phyloP scores from a whole-genome alignment of 2,888 invertebrate species.

The Clanis bilineata region DNA sequence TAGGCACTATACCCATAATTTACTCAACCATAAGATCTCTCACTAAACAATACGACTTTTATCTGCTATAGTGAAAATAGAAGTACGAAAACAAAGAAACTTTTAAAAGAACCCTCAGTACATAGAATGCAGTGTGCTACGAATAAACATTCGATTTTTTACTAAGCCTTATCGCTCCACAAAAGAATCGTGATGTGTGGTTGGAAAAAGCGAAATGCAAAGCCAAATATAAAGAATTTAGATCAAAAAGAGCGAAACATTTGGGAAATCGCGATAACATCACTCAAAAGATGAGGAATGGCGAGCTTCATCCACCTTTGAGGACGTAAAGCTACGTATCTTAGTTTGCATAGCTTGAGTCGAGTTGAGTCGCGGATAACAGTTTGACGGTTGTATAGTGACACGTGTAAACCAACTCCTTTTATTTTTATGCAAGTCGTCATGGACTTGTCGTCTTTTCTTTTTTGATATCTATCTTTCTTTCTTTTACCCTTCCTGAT shows the following conservation, averaged over 20 bases:
- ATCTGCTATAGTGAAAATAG: constrained; percentile 1
- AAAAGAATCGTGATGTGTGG: constrained; percentile 71
- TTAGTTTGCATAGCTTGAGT: constrained; percentile 1
- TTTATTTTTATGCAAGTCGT: neutral
- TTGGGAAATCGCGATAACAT: constrained; percentile 74
- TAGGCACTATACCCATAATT: too few species aligned
- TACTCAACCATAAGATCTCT: neutral
- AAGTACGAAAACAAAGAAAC: constrained; percentile 12
- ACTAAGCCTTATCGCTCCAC: constrained; percentile 58
- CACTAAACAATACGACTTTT: neutral
- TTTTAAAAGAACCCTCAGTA: constrained; percentile 30
- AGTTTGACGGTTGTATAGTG: neutral
- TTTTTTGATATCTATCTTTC: too few species aligned
- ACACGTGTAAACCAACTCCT: neutral
- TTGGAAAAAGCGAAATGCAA: constrained; percentile 63
- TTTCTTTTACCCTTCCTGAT: too few species aligned
- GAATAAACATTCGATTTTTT: constrained; percentile 60
- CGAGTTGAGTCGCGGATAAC: neutral
- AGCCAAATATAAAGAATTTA: constrained; percentile 71
- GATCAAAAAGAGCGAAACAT: constrained; percentile 76
- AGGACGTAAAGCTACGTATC: constrained; percentile 64
- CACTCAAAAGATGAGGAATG: constrained; percentile 75
- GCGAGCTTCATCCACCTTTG: constrained; percentile 71
- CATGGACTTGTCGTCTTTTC: neutral
- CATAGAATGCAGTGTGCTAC: constrained; percentile 39